Conservation (phyloP, 2,888 invertebrate genomes). For the Pollenia angustigena region DNA sequence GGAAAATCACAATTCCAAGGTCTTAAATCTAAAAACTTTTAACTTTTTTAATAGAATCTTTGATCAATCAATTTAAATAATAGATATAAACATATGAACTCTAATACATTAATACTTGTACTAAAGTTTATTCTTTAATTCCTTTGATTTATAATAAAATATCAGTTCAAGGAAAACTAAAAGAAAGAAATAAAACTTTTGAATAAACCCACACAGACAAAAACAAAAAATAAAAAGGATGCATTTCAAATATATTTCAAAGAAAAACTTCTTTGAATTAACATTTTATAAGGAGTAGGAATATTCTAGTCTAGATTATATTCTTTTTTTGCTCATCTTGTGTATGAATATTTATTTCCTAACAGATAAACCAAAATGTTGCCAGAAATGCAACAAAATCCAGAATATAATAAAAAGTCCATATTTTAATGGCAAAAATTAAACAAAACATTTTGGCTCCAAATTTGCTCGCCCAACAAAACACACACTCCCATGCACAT, state of each 20-base stretch:
- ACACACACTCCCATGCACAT: not conserved
- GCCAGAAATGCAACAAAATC: not conserved
- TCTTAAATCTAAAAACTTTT: too few relatives aligned
- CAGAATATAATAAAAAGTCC: conserved; percentile 1
- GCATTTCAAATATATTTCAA: not conserved
- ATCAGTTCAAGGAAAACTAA: too few relatives aligned
- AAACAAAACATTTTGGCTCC: conserved; percentile 40
- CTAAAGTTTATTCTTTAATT: too few relatives aligned
- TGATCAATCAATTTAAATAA: too few relatives aligned
- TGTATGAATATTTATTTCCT: too few relatives aligned
- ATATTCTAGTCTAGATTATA: too few relatives aligned
- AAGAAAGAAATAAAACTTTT: not conserved
- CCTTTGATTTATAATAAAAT: too few relatives aligned
- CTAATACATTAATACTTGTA: too few relatives aligned
- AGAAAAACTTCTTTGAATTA: conserved; percentile 1
- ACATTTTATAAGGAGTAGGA: not conserved
- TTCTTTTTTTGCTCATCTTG: too few relatives aligned
- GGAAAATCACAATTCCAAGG: too few relatives aligned
- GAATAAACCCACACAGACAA: not conserved
- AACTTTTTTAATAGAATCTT: too few relatives aligned
- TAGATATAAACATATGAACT: too few relatives aligned
- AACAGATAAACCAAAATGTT: not conserved
- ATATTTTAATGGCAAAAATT: conserved; percentile 5
- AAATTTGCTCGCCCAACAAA: not conserved
- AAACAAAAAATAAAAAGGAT: not conserved